phyloP scores from a whole-genome alignment of 1,140 invertebrate species.

The Aphelenchoides besseyi region DNA sequence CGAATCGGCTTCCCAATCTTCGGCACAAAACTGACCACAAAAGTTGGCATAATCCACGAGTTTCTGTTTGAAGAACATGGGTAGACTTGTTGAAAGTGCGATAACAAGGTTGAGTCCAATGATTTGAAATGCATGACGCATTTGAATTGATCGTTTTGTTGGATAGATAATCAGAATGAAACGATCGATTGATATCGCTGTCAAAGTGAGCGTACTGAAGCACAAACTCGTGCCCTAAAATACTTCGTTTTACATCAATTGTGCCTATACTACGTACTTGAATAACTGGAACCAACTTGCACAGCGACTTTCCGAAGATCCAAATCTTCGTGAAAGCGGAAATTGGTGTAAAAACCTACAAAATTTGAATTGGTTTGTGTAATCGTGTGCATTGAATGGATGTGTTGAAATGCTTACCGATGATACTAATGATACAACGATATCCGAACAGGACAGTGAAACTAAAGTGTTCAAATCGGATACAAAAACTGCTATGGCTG shows the following conservation, averaged over 20 bases:
- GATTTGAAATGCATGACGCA: conserved; percentile 53
- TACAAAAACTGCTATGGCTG: conserved; percentile 35
- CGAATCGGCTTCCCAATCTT: conserved; percentile 39
- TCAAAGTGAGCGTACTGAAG: conserved; percentile 60
- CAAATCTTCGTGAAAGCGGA: conserved; percentile 60
- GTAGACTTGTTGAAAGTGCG: conserved; percentile 38
- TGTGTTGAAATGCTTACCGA: conserved; percentile 3
- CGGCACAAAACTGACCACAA: conserved; percentile 46
- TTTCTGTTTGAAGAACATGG: conserved; percentile 44
- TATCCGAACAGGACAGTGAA: conserved; percentile 55
- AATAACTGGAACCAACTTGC: conserved; percentile 49
- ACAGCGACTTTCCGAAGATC: conserved; percentile 56
- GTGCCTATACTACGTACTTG: too few species aligned
- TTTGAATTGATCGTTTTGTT: conserved; percentile 56
- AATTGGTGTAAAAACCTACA: conserved; percentile 22
- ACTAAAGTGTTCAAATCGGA: conserved; percentile 47
- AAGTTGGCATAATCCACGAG: conserved; percentile 37
- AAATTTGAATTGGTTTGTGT: conserved; percentile 19
- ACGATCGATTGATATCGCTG: conserved; percentile 60
- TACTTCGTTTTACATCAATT: too few species aligned
- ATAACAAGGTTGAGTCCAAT: conserved; percentile 45
- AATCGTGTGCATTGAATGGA: background rate
- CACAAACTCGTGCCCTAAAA: conserved; percentile 56
- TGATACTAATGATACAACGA: conserved; percentile 57
- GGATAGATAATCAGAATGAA: conserved; percentile 60